These are phyloP conservation scores for Melanocharis versteri DNA, from an alignment of 2,113 vertebrate genomes.

Conservation along the genomic window DNA sequence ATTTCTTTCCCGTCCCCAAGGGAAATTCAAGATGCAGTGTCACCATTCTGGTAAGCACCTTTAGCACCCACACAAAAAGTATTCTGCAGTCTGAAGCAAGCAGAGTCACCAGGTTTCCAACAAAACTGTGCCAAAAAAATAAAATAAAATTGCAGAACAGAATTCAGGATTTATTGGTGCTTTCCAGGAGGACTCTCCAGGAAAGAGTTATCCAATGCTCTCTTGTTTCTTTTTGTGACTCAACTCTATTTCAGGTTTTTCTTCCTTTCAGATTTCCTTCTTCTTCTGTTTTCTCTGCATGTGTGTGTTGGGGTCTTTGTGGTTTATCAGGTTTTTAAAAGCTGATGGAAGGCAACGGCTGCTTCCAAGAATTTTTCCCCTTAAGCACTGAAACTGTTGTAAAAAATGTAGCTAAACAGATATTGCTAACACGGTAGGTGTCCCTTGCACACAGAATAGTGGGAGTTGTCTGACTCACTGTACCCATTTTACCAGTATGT, in stretches of 20 bases:
- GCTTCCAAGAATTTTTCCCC: not conserved
- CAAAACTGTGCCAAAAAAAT: not conserved
- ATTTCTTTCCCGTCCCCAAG: not conserved
- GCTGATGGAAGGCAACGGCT: not conserved
- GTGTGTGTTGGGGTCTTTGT: too few species aligned
- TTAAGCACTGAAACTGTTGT: not conserved
- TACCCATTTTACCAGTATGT: too few species aligned
- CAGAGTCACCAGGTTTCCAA: not conserved
- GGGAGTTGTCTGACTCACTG: not conserved
- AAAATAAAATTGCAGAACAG: too few species aligned
- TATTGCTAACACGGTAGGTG: not conserved
- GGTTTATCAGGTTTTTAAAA: fast-evolving
- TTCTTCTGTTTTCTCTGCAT: not conserved
- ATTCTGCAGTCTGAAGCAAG: not conserved
- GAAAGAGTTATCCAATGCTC: not conserved
- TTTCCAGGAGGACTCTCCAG: not conserved
- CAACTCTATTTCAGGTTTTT: not conserved
- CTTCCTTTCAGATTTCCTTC: not conserved
- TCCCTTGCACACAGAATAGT: not conserved
- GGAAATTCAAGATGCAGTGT: not conserved
- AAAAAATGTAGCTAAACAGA: not conserved
- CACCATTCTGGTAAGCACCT: not conserved
- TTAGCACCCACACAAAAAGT: not conserved
- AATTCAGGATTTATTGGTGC: not conserved
- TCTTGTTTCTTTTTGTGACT: not conserved